A percentile compares a stretch with the other conserved stretches of the same genome.
phyloP scores from a whole-genome alignment of 2,888 invertebrate genomes.

The Ophonus ardosiacus region DNA sequence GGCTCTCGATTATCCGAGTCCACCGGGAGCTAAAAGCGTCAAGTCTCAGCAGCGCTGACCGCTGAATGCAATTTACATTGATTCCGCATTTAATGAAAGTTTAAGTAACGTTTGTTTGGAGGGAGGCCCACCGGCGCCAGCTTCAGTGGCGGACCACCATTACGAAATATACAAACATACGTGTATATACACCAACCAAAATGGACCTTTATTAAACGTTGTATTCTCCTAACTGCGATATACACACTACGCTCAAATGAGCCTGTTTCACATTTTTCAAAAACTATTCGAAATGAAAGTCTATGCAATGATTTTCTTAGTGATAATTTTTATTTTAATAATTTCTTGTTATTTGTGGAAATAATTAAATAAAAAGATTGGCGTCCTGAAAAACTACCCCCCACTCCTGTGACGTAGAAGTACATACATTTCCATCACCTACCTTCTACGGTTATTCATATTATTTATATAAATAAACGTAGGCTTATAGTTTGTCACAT shows the following conservation, averaged over 20 bases:
- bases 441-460: too few relatives aligned
- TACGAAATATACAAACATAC: constrained; percentile 65
- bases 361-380: too few relatives aligned
- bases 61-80: constrained; percentile 74
- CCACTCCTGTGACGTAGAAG: too few relatives aligned
- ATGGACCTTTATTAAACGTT: background rate
- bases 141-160: constrained; percentile 65
- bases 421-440: too few relatives aligned
- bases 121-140: constrained; percentile 63
- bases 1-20: constrained; percentile 71
- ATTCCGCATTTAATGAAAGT: constrained; percentile 73
- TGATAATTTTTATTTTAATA: too few relatives aligned
- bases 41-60: constrained; percentile 70
- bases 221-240: background rate
- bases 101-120: constrained; percentile 72
- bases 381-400: too few relatives aligned
- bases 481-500: too few relatives aligned
- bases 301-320: too few relatives aligned
- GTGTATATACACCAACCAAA: background rate
- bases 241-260: background rate
- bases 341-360: too few relatives aligned
- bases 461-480: too few relatives aligned
- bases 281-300: too few relatives aligned
- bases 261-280: too few relatives aligned
- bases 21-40: constrained; percentile 70